phyloP scores from a whole-genome alignment of 2,113 vertebrate genomes.

The Urocolius indicus region DNA sequence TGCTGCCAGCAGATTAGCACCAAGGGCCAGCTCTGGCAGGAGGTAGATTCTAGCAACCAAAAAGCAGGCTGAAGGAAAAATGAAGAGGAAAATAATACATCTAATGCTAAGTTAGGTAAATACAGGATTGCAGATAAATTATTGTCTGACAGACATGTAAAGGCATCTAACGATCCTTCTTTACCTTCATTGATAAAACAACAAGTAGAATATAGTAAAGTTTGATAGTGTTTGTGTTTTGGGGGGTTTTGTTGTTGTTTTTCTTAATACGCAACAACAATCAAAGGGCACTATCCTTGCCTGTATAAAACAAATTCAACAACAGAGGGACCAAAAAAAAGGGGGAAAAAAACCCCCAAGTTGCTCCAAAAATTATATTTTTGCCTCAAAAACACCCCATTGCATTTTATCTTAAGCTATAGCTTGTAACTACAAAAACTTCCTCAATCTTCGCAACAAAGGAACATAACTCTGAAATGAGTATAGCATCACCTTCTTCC shows the following conservation, averaged over 20 bases:
- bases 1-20: background rate
- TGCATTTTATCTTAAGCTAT: background rate
- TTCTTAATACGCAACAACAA: background rate
- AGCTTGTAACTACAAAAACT: background rate
- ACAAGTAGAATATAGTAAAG: background rate
- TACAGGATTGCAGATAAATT: background rate
- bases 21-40: background rate
- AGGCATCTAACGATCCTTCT: background rate
- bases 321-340: background rate
- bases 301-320: background rate
- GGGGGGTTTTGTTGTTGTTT: too few species aligned
- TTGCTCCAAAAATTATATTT: background rate
- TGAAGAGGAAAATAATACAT: background rate
- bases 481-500: conserved; percentile 9
- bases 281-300: background rate
- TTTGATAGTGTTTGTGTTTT: background rate
- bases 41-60: background rate
- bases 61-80: background rate
- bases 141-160: background rate
- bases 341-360: fast-evolving
- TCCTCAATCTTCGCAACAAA: conserved; percentile 7
- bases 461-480: background rate
- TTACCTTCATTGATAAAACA: background rate
- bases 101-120: background rate
- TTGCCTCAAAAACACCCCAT: background rate